Conservation (phyloP, 2,113 vertebrate species). For the Toxotes chatareus region DNA sequence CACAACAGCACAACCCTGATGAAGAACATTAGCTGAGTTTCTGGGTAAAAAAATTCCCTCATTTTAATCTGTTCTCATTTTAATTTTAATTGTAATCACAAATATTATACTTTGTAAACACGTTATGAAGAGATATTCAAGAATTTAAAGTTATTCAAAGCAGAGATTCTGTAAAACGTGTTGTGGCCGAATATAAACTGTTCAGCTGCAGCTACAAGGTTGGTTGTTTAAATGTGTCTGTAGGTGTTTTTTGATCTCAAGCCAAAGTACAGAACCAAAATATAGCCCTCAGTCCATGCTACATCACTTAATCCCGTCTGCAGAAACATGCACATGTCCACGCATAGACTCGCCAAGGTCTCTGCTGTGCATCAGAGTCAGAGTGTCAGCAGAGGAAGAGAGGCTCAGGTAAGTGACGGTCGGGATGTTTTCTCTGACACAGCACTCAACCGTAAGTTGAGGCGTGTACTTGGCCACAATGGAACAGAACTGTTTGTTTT, state of each 20-base stretch:
- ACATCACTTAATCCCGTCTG: slow-evolving; percentile 53
- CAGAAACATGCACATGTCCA: slow-evolving; percentile 64
- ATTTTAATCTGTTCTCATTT: no score
- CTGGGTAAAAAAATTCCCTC: no score
- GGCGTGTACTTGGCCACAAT: background rate
- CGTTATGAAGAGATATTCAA: no score
- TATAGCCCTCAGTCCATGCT: slow-evolving; percentile 32
- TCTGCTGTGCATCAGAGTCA: slow-evolving; percentile 28
- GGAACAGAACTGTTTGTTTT: background rate
- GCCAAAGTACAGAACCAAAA: slow-evolving; percentile 51
- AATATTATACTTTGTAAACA: no score
- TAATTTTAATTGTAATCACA: background rate
- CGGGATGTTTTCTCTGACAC: background rate
- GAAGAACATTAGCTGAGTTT: no score
- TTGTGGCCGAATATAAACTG: background rate
- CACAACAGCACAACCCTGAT: no score
- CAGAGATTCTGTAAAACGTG: background rate
- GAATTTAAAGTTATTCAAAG: background rate
- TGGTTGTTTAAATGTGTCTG: slow-evolving; percentile 35
- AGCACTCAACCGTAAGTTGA: background rate
- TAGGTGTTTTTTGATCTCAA: slow-evolving; percentile 17
- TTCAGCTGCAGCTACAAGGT: slow-evolving; percentile 3
- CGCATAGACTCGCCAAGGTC: slow-evolving; percentile 37
- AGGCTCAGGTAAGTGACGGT: slow-evolving; percentile 36
- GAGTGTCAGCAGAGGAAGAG: slow-evolving; percentile 16